A percentile compares a stretch with the other conserved stretches of the same genome.
Conservation (phyloP, 2,888 invertebrate genomes). For the Chrysomela aeneicollis region DNA sequence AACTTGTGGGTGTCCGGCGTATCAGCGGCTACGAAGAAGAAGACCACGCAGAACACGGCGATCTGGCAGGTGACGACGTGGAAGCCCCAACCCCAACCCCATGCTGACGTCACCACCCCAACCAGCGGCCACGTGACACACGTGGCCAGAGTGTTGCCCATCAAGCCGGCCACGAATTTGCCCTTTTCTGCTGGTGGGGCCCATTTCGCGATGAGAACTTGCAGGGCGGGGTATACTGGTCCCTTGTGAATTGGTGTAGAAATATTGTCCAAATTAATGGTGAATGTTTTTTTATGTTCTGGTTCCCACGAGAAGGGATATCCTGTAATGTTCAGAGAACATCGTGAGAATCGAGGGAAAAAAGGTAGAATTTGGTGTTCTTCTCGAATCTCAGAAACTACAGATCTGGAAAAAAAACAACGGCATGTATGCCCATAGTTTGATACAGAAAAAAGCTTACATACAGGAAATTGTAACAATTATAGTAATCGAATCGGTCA, state of each 20-base stretch:
- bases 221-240: slow-evolving; percentile 70
- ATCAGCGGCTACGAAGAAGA: slow-evolving; percentile 72
- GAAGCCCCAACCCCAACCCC: slow-evolving; percentile 75
- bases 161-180: slow-evolving; percentile 74
- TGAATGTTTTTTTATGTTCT: no score
- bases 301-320: no score
- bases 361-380: no score
- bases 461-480: no score
- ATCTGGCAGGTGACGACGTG: slow-evolving; percentile 69
- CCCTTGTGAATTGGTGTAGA: slow-evolving; percentile 64
- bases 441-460: no score
- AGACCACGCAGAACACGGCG: slow-evolving; percentile 66
- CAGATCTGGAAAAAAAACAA: no score
- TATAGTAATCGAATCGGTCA: no score
- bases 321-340: no score
- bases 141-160: slow-evolving; percentile 78
- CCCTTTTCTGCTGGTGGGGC: slow-evolving; percentile 78
- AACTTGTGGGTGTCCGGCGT: slow-evolving; percentile 70
- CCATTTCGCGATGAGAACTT: slow-evolving; percentile 75
- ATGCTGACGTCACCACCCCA: slow-evolving; percentile 68
- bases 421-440: no score
- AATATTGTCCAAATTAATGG: no score
- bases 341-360: no score
- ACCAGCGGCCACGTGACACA: slow-evolving; percentile 75
- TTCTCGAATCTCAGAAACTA: no score